Evolutionary conservation across 1,140 invertebrate species (phyloP), one percentile per base, ranked within the genome.

Genomic region (Uloborus diversus): DNA sequence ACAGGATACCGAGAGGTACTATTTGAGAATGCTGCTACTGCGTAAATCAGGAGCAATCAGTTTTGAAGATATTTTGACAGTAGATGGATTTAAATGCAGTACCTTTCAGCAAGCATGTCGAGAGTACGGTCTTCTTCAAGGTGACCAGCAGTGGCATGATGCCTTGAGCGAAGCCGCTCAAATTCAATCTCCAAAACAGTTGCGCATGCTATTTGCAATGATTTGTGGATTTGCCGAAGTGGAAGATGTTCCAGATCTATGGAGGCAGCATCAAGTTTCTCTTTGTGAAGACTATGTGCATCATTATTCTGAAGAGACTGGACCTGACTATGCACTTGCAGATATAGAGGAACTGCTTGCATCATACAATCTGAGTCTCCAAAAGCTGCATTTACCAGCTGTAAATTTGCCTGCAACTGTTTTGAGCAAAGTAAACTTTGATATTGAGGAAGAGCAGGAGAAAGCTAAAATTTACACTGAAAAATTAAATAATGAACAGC

Each of bases 371-470:
- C 33, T 30, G 56, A 51, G 14, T 28, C 0, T 66, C 4, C 14
- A 49, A 28, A 69, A 53, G 56, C 25, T 56, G 11, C 7, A 51
- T 17, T 28, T 69, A 28, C 25, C 23, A 13, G 57, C 4, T 11
- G 23, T 32, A 4, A 9, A 20, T 20, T 81, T 82, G 25, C 84
- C 7, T 23, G 28, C 5, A 47, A 69, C 30, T 82, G 64, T 56
- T 4, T 56, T 56, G n/a, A n/a, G 28, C 17, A 79, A 11, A 56
- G 68, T 37, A 83, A 20, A 30, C 66, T 78, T 1, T 75, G 81
- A 0, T 86, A 86, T n/a, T 86, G 42, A 11, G 86, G 84, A 57
- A 85, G 87, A 42, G 85, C 82, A 64, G 86, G 27, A 23, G 4
- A 30, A 7, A 11, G 57, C 23, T 30, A 7, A 61, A 30, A 61